Percentiles rank a stretch among this genome's conserved stretches.
Conservation (phyloP, 2,113 vertebrate genomes). For the Morone chrysops region DNA sequence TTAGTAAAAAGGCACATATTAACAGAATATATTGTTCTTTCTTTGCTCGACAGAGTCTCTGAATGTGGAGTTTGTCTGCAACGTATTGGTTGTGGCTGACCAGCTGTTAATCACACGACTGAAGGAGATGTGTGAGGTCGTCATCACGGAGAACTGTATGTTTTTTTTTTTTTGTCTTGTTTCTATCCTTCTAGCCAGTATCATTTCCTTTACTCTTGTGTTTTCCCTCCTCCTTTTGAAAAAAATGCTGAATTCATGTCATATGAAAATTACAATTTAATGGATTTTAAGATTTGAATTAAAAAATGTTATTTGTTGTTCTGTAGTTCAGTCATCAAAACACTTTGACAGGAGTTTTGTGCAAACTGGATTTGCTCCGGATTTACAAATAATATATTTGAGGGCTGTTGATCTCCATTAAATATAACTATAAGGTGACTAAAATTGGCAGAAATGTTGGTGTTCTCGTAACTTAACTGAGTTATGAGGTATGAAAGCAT, state of each 20-base stretch:
- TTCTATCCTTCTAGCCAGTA: neutral
- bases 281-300: neutral
- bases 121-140: constrained; percentile 97
- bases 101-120: constrained; percentile 93
- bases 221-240: neutral
- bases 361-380: neutral
- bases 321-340: neutral
- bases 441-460: neutral
- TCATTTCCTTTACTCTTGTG: neutral
- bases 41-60: constrained; percentile 86
- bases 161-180: constrained; percentile 21
- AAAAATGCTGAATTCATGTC: neutral
- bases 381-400: neutral
- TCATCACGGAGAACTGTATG: constrained; percentile 94
- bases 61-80: constrained; percentile 95
- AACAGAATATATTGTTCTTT: neutral
- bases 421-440: neutral
- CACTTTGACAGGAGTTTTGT: neutral
- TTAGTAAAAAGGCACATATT: neutral
- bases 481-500: neutral
- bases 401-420: neutral
- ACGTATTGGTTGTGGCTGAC: constrained; percentile 94
- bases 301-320: neutral
- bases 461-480: no score
- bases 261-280: neutral